Evolutionary conservation across 2,113 vertebrate genomes (phyloP).

Genomic region (Sylvilagus bachmani): DNA sequence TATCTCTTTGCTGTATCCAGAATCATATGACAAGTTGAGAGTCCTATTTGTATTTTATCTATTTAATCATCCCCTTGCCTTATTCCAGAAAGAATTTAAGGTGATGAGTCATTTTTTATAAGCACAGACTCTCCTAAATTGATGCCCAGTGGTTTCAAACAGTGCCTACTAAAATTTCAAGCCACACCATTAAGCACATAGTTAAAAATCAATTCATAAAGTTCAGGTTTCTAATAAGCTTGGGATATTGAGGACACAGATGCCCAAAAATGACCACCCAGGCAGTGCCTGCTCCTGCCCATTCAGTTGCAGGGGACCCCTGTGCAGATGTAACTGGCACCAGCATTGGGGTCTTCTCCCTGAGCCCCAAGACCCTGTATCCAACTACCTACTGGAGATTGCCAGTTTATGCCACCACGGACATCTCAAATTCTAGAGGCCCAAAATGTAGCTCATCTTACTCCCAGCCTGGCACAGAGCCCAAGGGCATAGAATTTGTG

Average conservation of each 20-base stretch:
- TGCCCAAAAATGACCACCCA: background rate
- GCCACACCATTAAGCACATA: conserved; percentile 42
- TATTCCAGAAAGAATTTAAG: conserved; percentile 73
- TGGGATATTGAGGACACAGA: background rate
- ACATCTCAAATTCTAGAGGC: background rate
- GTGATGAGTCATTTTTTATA: conserved; percentile 76
- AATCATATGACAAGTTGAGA: conserved; percentile 74
- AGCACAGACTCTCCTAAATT: conserved; percentile 55
- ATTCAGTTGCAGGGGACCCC: background rate
- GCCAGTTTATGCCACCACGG: background rate
- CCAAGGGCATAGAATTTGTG: background rate
- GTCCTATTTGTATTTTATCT: conserved; percentile 65
- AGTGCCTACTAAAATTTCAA: conserved; percentile 62
- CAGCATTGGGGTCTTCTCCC: background rate
- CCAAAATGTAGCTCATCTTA: background rate
- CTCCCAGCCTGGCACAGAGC: background rate
- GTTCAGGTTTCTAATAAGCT: conserved; percentile 32
- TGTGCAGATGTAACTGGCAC: background rate
- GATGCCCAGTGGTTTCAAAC: conserved; percentile 67
- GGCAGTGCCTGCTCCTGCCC: background rate
- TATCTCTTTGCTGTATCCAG: conserved; percentile 60
- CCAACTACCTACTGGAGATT: background rate
- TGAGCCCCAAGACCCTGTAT: background rate
- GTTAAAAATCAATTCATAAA: conserved; percentile 64
- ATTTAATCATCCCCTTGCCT: conserved; percentile 70